Base-by-base conservation (phyloP, 2,113 vertebrate genomes). In the Laticauda colubrina region DNA sequence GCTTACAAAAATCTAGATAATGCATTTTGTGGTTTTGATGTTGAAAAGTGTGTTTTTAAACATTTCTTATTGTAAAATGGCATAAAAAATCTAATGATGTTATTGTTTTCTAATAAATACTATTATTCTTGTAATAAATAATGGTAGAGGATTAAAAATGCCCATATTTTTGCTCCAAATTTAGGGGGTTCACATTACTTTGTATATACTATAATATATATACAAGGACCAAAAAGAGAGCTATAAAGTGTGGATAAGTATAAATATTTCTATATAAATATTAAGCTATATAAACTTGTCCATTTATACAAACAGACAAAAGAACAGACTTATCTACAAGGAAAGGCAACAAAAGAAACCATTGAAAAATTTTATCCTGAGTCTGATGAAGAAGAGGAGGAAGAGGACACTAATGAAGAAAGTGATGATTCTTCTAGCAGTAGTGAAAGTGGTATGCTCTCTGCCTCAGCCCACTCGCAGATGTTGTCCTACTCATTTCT, bases 341-440 rank as follows among this genome's bases (percentile, higher is more conserved):
- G 97, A 93, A 99, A 99, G 96, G 26, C 96, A 90, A 99, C 98
- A 96, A 95, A 98, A 93, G 92, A 97, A 53, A 98, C 98, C 75
- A 91, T 91, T 34, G 98, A 98, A 87, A 98, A 98, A 94, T 99
- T 99, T 96, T 99, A 99, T 96, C 99, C 99, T 2, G 98, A 98
- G 55, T 98, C 98, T 55, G 98, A 98, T 61, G 98, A 98, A 26
- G 88, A 81, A 21, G 87, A 90, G 26, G 89, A 90, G 7, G 89
- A 90, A 43, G 98, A 98, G 2, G 98, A 98, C 21, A 96, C 98
- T 64, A 98, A 98, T 86, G 98, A 98, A 29, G 98, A 98, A 4
- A 98, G 98, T 34, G 97, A 98, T 2, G 98, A 98, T 86, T 98
- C 98, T 90, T 89, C 95, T 24, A 97, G 96, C 59, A 96, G 93